These are phyloP conservation scores for Drosophila kanekoi DNA, from an alignment of 2,888 invertebrate species.

Conservation along the genomic window DNA sequence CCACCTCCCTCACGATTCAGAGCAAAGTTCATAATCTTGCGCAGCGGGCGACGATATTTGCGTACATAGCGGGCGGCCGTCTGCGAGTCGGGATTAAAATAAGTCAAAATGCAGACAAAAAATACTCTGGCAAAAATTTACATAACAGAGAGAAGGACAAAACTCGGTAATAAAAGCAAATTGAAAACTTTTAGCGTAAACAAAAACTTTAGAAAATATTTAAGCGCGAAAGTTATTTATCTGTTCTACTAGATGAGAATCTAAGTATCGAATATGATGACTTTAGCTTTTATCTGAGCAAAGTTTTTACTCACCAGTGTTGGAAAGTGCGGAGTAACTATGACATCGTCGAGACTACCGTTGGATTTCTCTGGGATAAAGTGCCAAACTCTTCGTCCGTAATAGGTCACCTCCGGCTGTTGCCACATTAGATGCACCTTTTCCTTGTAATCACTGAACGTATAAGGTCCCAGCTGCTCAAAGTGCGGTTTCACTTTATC, in stretches of 20 bases:
- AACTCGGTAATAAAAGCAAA: background rate
- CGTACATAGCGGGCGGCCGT: conserved; percentile 87
- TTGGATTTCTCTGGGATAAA: conserved; percentile 89
- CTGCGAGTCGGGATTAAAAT: conserved; percentile 84
- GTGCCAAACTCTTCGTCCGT: conserved; percentile 90
- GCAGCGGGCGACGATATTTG: conserved; percentile 82
- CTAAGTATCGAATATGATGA: no score
- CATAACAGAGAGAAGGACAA: background rate
- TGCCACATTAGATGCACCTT: conserved; percentile 87
- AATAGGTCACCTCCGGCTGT: conserved; percentile 89
- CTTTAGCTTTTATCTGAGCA: no score
- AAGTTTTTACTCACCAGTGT: conserved; percentile 87
- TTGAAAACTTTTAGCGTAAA: background rate
- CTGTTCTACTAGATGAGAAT: background rate
- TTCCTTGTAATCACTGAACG: conserved; percentile 86
- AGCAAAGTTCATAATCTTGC: conserved; percentile 86
- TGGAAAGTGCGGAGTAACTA: conserved; percentile 91
- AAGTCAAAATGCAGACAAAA: conserved; percentile 1
- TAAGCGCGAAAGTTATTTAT: no score
- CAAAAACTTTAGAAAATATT: background rate
- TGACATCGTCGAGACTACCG: conserved; percentile 88
- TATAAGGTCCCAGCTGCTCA: conserved; percentile 87
- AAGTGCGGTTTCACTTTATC: conserved; percentile 87
- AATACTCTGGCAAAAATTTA: background rate
- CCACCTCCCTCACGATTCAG: conserved; percentile 86